Evolutionary conservation across 2,797 vertebrate genomes (phyloP).

Genomic region (Rhinatrema bivittatum): DNA sequence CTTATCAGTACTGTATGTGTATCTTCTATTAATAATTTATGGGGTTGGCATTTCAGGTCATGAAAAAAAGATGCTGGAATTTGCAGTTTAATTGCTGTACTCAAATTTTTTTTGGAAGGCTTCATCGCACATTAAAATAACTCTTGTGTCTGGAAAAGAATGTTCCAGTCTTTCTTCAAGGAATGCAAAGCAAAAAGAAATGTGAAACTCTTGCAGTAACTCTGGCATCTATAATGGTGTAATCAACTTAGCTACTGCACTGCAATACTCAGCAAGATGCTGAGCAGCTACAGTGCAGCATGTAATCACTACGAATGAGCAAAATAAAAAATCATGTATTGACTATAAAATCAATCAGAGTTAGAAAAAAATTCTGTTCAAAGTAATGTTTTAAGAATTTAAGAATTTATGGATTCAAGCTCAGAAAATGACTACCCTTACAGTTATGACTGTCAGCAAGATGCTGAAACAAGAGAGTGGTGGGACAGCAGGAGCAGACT

Average conservation of each 20-base stretch:
- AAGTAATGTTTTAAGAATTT: too few relatives aligned
- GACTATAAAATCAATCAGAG: too few relatives aligned
- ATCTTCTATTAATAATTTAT: slow-evolving; percentile 56
- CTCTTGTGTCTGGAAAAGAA: slow-evolving; percentile 39
- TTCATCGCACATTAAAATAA: slow-evolving; percentile 40
- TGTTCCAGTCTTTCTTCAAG: slow-evolving; percentile 19
- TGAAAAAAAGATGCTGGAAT: slow-evolving; percentile 35
- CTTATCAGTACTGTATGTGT: slow-evolving; percentile 47
- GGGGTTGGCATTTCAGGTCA: slow-evolving; percentile 44
- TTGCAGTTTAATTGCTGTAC: slow-evolving; percentile 35
- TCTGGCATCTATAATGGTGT: slow-evolving; percentile 10
- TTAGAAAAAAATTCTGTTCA: too few relatives aligned
- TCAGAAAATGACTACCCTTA: too few relatives aligned
- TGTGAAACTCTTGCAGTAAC: slow-evolving; percentile 25
- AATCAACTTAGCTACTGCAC: slow-evolving; percentile 28
- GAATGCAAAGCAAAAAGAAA: slow-evolving; percentile 25
- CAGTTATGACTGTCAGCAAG: too few relatives aligned
- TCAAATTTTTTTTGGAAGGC: slow-evolving; percentile 44
- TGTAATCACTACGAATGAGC: too few relatives aligned
- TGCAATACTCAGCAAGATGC: too few relatives aligned
- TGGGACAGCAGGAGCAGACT: too few relatives aligned
- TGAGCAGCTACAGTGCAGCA: too few relatives aligned
- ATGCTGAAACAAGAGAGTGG: too few relatives aligned
- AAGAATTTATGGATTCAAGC: too few relatives aligned
- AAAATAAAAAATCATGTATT: too few relatives aligned